A percentile compares a stretch with the other conserved stretches of the same genome.
Evolutionary conservation across 2,888 invertebrate species (phyloP).

Genomic region (Chrysina gloriosa): DNA sequence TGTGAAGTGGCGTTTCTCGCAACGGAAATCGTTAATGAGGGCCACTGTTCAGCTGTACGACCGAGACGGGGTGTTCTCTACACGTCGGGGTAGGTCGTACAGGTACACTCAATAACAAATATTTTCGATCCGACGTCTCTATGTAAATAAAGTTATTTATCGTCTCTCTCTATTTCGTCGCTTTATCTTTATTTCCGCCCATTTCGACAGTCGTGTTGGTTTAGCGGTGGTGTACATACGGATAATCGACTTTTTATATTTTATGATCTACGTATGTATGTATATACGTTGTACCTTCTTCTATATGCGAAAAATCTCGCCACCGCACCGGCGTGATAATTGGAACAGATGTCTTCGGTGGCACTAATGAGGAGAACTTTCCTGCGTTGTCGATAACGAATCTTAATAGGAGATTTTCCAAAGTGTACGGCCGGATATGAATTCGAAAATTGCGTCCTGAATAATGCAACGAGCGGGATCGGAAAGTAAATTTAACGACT

Average conservation of each 20-base stretch:
- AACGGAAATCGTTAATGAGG: slow-evolving; percentile 41
- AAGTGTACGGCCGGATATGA: slow-evolving; percentile 8
- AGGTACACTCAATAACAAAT: slow-evolving; percentile 33
- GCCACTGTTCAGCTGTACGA: slow-evolving; percentile 46
- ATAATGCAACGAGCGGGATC: slow-evolving; percentile 14
- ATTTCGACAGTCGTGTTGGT: too few relatives aligned
- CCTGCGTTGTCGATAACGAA: slow-evolving; percentile 22
- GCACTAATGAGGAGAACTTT: slow-evolving; percentile 35
- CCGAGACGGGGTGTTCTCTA: slow-evolving; percentile 41
- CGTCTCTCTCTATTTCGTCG: neutral
- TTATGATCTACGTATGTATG: neutral
- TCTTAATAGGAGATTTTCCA: slow-evolving; percentile 31
- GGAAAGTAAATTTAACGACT: slow-evolving; percentile 18
- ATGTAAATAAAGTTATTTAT: neutral
- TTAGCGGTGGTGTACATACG: too few relatives aligned
- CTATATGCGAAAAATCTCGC: neutral
- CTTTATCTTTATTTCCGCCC: neutral
- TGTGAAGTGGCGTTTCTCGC: slow-evolving; percentile 56
- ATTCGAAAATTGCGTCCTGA: slow-evolving; percentile 19
- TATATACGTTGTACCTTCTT: neutral
- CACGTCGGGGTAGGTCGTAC: slow-evolving; percentile 7
- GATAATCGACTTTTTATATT: too few relatives aligned
- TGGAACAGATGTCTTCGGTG: slow-evolving; percentile 33
- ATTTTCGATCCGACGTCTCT: neutral
- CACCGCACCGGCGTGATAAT: slow-evolving; percentile 8